These are phyloP conservation scores for Brachionus rotundiformis DNA, from an alignment of 1,140 invertebrate species.

Conservation along the genomic window DNA sequence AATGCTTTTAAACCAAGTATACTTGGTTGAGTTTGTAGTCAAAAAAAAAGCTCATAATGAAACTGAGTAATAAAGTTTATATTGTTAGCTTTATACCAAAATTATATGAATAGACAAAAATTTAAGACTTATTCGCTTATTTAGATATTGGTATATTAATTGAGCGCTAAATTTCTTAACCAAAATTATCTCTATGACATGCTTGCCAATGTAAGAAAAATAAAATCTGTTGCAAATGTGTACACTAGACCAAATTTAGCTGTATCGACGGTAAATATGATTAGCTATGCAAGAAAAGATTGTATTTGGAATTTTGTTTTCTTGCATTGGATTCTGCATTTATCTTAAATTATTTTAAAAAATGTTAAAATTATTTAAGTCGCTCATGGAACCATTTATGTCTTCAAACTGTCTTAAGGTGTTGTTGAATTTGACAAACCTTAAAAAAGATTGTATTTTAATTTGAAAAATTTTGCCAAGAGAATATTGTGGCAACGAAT, in stretches of 20 bases:
- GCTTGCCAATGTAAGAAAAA: neutral
- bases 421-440: too few species aligned
- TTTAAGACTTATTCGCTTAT: neutral
- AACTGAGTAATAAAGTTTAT: neutral
- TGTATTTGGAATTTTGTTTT: too few species aligned
- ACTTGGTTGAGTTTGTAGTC: too few species aligned
- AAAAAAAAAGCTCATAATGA: slow-evolving; percentile 12
- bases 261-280: neutral
- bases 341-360: slow-evolving; percentile 11
- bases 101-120: neutral
- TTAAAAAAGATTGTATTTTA: too few species aligned
- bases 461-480: too few species aligned
- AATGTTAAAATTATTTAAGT: too few species aligned
- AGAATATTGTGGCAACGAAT: too few species aligned
- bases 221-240: neutral
- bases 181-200: slow-evolving; percentile 3
- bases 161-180: neutral
- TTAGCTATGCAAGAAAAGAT: neutral
- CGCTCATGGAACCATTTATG: too few species aligned
- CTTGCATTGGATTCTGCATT: neutral
- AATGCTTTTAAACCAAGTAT: neutral
- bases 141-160: neutral
- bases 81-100: slow-evolving; percentile 14
- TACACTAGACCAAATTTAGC: neutral
- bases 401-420: too few species aligned